A percentile compares a stretch with the other conserved stretches of the same genome.
These are phyloP conservation scores for Platichthys stellatus DNA, from an alignment of 2,113 vertebrate genomes.

Conservation along the genomic window DNA sequence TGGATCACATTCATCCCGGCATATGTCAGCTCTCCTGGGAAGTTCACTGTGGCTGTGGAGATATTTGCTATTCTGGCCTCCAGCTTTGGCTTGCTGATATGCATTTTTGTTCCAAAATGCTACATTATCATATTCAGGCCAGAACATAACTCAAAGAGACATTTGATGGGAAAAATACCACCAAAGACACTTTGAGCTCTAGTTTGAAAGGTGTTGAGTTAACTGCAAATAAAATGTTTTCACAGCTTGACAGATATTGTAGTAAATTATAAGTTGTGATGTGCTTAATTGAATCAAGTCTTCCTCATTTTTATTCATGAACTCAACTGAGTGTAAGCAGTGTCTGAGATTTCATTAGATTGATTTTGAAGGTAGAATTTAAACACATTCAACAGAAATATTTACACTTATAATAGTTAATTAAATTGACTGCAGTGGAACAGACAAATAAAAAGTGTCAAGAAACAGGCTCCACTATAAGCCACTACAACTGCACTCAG, in stretches of 20 bases:
- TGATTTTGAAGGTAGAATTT: not conserved
- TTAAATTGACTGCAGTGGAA: not conserved
- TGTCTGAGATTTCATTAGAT: not conserved
- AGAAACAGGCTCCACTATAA: too few species aligned
- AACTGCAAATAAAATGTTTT: not conserved
- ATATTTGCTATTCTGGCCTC: conserved; percentile 75
- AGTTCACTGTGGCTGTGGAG: conserved; percentile 74
- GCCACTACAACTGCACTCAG: not conserved
- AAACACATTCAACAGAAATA: too few species aligned
- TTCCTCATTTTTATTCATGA: not conserved
- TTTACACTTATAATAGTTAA: too few species aligned
- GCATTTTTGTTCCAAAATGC: conserved; percentile 75
- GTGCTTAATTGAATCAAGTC: not conserved
- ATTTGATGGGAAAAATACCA: conserved; percentile 63
- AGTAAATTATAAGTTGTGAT: not conserved
- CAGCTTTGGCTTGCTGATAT: conserved; percentile 67
- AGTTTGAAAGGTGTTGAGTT: not conserved
- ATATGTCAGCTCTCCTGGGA: conserved; percentile 74
- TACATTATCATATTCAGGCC: conserved; percentile 74
- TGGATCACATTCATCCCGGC: conserved; percentile 74
- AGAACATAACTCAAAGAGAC: conserved; percentile 69
- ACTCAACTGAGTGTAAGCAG: not conserved
- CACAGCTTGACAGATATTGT: too few species aligned
- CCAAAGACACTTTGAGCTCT: conserved; percentile 37
- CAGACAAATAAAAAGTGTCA: not conserved